Evolutionary conservation across 2,888 invertebrate species (phyloP), one percentile per base, ranked within the genome.

Genomic region (Osmoderma eremita): DNA sequence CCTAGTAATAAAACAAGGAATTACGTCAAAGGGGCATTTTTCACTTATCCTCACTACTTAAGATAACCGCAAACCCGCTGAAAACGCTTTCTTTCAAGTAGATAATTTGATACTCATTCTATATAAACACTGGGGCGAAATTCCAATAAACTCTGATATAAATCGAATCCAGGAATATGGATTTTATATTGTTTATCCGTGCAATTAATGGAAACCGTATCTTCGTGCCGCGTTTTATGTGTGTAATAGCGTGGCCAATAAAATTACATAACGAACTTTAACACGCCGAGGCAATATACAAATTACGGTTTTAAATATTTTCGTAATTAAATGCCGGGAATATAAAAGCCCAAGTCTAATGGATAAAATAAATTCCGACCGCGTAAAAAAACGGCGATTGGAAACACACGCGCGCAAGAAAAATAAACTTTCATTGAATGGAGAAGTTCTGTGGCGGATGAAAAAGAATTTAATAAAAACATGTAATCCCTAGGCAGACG

Each of bases 221-320:
- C 41, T 22, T 13, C 30, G 17, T 61, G 17, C 12, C 17, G 15
- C 17, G 17, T 61, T 61, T 61, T 61, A 61, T 45, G 58, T 10
- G 24, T 24, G 15, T 42, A 45, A 58, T 58, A 58, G 42, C 30
- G 10, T 48, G 24, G 45, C 20, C 39, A 58, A 58, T 58, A 56
- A 56, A 41, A 22, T 56, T 56, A 13, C n/a, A 56, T 51, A 51
- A 30, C 53, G 38, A 38, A 22, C n/a, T 30, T 22, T 20, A 22
- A 22, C 50, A 24, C n/a, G 20, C 22, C n/a, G 24, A 10, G 20
- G n/a, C 2, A 38, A 53, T 53, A 39, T 24, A 39, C 18, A 53
- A 53, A 39, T 53, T 53, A 53, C 17, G 53, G 4, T 38, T 53
- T 53, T 53, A 53, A 38, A 53, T 38, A 53, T 53, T 53, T 53